Evolutionary conservation across 2,113 vertebrate genomes (phyloP).

Genomic region (Andinoacara biseriatus): DNA sequence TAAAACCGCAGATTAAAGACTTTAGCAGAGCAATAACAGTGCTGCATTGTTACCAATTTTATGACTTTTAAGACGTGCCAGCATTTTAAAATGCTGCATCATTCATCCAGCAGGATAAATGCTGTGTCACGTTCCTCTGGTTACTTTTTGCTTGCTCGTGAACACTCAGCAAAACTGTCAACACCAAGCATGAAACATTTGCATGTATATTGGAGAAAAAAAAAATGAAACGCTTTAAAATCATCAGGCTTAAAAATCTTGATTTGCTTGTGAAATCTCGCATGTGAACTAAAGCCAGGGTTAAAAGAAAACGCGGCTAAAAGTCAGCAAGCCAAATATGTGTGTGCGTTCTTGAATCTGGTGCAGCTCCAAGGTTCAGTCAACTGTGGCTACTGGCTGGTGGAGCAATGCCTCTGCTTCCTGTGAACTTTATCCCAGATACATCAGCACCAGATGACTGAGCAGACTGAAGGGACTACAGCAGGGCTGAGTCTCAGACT

Average conservation of each 20-base stretch:
- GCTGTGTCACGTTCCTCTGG: background rate
- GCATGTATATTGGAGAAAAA: background rate
- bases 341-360: constrained; percentile 16
- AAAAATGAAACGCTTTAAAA: background rate
- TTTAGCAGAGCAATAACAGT: background rate
- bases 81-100: constrained; percentile 13
- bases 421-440: constrained; percentile 67
- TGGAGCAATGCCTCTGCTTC: constrained; percentile 27
- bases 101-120: background rate
- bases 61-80: constrained; percentile 15
- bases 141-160: background rate
- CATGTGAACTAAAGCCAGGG: background rate
- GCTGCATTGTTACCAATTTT: background rate
- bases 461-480: background rate
- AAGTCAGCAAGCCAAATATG: background rate
- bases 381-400: background rate
- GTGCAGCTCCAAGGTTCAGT: constrained; percentile 8
- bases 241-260: background rate
- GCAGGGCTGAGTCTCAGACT: background rate
- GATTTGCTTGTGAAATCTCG: background rate
- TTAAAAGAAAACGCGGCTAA: constrained; percentile 1
- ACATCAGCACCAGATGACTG: constrained; percentile 2
- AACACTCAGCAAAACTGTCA: constrained; percentile 16
- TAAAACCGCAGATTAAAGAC: background rate
- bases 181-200: background rate